phyloP scores from a whole-genome alignment of 2,113 vertebrate species.

The Myrmecobius fasciatus region DNA sequence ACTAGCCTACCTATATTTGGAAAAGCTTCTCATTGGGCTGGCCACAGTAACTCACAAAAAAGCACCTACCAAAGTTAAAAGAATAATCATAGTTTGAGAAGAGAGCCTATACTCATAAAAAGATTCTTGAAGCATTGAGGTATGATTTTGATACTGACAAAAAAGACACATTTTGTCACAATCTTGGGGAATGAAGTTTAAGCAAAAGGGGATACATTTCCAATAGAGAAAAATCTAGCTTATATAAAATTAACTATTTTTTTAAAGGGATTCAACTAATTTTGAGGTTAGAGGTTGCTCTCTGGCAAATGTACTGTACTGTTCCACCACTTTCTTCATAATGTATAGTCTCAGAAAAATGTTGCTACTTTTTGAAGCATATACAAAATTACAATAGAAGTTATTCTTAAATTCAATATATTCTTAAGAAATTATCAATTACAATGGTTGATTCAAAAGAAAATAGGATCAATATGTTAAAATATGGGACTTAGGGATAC shows the following conservation, averaged over 20 bases:
- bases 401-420: neutral
- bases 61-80: neutral
- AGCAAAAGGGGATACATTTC: slow-evolving; percentile 10
- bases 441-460: neutral
- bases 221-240: slow-evolving; percentile 1
- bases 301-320: neutral
- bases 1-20: neutral
- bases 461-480: neutral
- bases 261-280: neutral
- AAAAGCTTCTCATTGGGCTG: neutral
- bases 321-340: neutral
- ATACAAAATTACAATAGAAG: neutral
- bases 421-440: neutral
- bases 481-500: neutral
- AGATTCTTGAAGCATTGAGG: neutral
- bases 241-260: neutral
- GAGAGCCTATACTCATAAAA: neutral
- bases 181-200: neutral
- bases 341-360: neutral
- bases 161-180: slow-evolving; percentile 12
- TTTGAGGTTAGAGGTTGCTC: neutral
- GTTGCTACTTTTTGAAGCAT: neutral
- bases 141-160: neutral
- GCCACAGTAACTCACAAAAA: neutral
- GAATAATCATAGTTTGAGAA: neutral